A percentile compares a stretch with the other conserved stretches of the same genome.
These are phyloP conservation scores for Drosophila triauraria DNA, from an alignment of 1,140 invertebrate genomes.

Conservation along the genomic window DNA sequence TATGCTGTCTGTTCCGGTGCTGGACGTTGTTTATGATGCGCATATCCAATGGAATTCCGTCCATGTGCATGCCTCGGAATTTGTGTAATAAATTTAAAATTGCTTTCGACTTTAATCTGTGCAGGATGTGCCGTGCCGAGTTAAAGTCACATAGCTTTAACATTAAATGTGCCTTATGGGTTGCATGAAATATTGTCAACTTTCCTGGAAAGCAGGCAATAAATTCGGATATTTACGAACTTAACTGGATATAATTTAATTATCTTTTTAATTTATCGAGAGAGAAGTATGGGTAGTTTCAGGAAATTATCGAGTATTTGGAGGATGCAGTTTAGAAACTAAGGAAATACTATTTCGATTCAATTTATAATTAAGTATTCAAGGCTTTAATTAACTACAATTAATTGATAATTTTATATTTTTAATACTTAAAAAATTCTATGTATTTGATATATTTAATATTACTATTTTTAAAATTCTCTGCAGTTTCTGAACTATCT, in stretches of 20 bases:
- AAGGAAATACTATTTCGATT: background rate
- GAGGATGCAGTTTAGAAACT: background rate
- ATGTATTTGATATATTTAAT: background rate
- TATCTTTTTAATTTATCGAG: background rate
- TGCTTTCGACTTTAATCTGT: conserved; percentile 31
- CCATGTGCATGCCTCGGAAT: conserved; percentile 26
- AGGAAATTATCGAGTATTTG: background rate
- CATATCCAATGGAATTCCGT: conserved; percentile 50
- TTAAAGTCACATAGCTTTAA: conserved; percentile 25
- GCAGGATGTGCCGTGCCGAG: conserved; percentile 10
- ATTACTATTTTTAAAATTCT: background rate
- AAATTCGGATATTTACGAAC: conserved; percentile 30
- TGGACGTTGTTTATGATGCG: conserved; percentile 68
- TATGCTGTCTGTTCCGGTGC: conserved; percentile 61
- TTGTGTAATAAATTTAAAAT: conserved; percentile 54
- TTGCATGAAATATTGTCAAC: conserved; percentile 17
- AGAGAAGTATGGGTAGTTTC: background rate
- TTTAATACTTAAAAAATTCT: too few species aligned
- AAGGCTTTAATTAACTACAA: background rate
- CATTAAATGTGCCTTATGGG: conserved; percentile 15
- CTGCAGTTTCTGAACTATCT: background rate
- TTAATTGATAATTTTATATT: background rate
- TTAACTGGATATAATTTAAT: conserved; percentile 18
- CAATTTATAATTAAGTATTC: background rate
- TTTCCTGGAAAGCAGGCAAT: conserved; percentile 16